These are phyloP conservation scores for Exephanes ischioxanthus DNA, from an alignment of 2,888 invertebrate genomes.

Conservation along the genomic window DNA sequence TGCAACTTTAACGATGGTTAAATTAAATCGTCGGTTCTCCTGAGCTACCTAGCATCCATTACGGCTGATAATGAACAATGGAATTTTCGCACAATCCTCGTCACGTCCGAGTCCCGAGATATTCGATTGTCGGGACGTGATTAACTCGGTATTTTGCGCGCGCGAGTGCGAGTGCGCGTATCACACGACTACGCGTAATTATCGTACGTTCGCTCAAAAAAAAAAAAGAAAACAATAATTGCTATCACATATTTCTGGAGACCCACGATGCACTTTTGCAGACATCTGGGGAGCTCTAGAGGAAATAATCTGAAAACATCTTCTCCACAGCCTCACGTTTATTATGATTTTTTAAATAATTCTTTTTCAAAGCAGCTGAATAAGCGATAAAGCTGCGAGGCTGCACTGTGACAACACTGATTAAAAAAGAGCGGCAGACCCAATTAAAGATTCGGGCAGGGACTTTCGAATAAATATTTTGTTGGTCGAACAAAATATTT, in stretches of 20 bases:
- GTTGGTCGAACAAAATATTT: too few relatives aligned
- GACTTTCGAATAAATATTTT: too few relatives aligned
- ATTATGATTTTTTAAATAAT: not conserved
- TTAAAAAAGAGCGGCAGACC: too few relatives aligned
- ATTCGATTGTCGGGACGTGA: constrained; percentile 67
- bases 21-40: constrained; percentile 28
- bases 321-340: not conserved
- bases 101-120: constrained; percentile 58
- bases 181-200: constrained; percentile 35
- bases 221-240: constrained; percentile 11
- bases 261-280: not conserved
- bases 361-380: not conserved
- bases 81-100: constrained; percentile 65
- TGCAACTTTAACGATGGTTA: not conserved
- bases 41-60: constrained; percentile 23
- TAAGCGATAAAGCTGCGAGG: not conserved
- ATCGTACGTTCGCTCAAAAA: constrained; percentile 28
- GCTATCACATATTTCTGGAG: constrained; percentile 2
- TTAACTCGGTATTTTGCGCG: constrained; percentile 62
- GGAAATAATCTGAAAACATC: not conserved
- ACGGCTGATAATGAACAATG: constrained; percentile 51
- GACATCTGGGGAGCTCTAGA: not conserved
- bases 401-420: not conserved
- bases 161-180: constrained; percentile 27
- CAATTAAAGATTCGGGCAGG: too few relatives aligned